Base-by-base conservation (phyloP, 2,888 invertebrate genomes). In the Cataglyphis rosenhaueri region DNA sequence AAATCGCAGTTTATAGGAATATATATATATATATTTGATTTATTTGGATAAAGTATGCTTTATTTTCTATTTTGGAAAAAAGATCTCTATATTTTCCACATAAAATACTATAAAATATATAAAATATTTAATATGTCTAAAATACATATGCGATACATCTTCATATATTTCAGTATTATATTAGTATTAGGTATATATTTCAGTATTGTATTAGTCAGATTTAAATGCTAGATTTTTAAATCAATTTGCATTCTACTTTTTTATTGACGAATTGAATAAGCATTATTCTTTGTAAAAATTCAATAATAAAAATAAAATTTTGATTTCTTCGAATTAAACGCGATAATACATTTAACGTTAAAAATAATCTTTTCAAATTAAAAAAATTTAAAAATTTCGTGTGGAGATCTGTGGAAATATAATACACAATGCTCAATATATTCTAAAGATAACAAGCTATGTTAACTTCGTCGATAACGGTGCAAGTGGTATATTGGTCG, bases 401-500 rank as follows among this genome's bases (percentile, higher is more conserved):
- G 48, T 52, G 8, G n/a, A 8, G 0, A 52, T n/a, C n/a, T 8
- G 6, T n/a, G 5, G n/a, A 52, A 48, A n/a, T 48, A 52, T n/a
- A 52, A 52, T 52, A n/a, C 9, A 18, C 35, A 21, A 57, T 41
- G 32, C 12, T 55, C 52, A 25, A 55, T 52, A 78, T 25, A 57
- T 21, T 29, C 21, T 57, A 25, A 25, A 78, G 12, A 8, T 79
- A 59, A 32, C 48, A 18, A 48, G 48, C 59, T 59, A 25, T n/a
- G 25, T 79, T 70, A 79, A 61, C 25, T 44, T 21, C 18, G 32
- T 6, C 57, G 41, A 32, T 15, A 32, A n/a, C 44, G 66, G 18
- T 59, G 44, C 78, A 79, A 68, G 68, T 78, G 68, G 59, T 32
- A 68, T 59, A 68, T 59, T 32, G 74, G 35, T 44, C 59, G 66